phyloP scores from a whole-genome alignment of 2,113 vertebrate species.

The Herpailurus yagouaroundi region DNA sequence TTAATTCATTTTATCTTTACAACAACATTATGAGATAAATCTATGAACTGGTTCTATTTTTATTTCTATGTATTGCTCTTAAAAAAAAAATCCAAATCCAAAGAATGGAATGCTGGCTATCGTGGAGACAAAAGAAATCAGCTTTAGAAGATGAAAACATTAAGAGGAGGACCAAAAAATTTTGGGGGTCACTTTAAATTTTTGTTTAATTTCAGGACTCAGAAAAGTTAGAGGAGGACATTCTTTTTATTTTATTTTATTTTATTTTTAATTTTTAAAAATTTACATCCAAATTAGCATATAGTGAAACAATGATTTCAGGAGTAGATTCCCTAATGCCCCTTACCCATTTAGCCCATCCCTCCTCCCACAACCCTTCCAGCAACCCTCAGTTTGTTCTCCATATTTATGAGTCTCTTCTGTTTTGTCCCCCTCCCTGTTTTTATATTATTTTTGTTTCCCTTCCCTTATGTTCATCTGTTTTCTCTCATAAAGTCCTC shows the following conservation, averaged over 20 bases:
- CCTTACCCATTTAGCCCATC: too few species aligned
- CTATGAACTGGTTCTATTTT: not conserved
- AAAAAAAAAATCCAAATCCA: not conserved
- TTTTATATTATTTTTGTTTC: too few species aligned
- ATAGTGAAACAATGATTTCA: too few species aligned
- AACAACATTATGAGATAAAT: not conserved
- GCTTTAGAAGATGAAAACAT: not conserved
- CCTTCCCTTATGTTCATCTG: too few species aligned
- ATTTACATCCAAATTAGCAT: too few species aligned
- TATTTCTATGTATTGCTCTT: not conserved
- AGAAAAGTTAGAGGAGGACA: not conserved
- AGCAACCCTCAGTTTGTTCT: too few species aligned
- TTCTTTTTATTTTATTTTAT: not conserved
- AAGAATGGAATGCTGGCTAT: not conserved
- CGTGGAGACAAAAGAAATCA: not conserved
- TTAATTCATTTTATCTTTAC: not conserved
- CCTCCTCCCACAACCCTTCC: too few species aligned
- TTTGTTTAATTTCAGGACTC: conserved; percentile 28
- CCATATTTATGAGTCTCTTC: too few species aligned
- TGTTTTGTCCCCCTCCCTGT: too few species aligned
- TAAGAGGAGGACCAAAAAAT: not conserved
- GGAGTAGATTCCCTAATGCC: too few species aligned
- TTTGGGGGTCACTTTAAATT: not conserved
- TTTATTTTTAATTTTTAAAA: too few species aligned
- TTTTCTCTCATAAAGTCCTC: too few species aligned